These are phyloP conservation scores for Anastatus disparis DNA, from an alignment of 1,140 invertebrate species.

Conservation along the genomic window DNA sequence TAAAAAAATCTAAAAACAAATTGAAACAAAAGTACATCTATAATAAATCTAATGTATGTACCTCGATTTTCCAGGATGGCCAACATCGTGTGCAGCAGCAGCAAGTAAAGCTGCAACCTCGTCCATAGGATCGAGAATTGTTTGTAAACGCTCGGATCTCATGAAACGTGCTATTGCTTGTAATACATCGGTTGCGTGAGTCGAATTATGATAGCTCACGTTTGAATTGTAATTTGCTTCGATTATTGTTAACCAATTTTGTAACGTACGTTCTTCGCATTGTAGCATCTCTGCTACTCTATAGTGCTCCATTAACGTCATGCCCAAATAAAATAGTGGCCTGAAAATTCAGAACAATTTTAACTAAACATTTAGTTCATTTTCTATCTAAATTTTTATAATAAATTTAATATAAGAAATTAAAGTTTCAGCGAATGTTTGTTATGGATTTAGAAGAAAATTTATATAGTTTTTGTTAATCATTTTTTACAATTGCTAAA, in stretches of 20 bases:
- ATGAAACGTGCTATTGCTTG: slow-evolving; percentile 88
- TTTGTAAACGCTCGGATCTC: slow-evolving; percentile 79
- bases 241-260: slow-evolving; percentile 89
- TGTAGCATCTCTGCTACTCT: slow-evolving; percentile 81
- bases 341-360: slow-evolving; percentile 60
- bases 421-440: too few relatives aligned
- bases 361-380: too few relatives aligned
- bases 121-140: slow-evolving; percentile 82
- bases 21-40: too few relatives aligned
- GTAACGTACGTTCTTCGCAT: slow-evolving; percentile 83
- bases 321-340: slow-evolving; percentile 85
- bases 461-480: too few relatives aligned
- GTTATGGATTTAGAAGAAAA: too few relatives aligned
- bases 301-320: slow-evolving; percentile 84
- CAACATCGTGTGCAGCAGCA: slow-evolving; percentile 87
- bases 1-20: too few relatives aligned
- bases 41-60: slow-evolving; percentile 40
- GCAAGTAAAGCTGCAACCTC: slow-evolving; percentile 86
- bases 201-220: slow-evolving; percentile 96
- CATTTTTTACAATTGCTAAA: too few relatives aligned
- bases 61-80: slow-evolving; percentile 85
- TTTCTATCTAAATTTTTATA: background rate
- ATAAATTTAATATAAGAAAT: background rate
- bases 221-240: slow-evolving; percentile 89
- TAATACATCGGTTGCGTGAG: slow-evolving; percentile 91